A percentile compares a stretch with the other conserved stretches of the same genome.
Conservation (phyloP, 64 coral and sea anemone species). For the Montipora capricornis region DNA sequence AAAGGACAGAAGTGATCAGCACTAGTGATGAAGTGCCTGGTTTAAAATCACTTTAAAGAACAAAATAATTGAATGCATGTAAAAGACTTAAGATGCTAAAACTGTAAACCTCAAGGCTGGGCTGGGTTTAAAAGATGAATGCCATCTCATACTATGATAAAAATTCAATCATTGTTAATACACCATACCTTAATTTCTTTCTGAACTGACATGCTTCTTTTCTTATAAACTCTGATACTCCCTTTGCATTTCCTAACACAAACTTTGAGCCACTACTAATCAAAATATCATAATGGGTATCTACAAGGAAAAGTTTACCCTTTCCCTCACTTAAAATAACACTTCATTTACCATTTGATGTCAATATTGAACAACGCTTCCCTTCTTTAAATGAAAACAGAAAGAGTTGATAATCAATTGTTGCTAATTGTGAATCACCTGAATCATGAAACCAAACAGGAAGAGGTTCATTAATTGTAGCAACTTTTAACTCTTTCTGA, state of each 20-base stretch:
- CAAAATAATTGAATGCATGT: too few relatives aligned
- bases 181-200: neutral
- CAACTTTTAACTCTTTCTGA: neutral
- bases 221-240: neutral
- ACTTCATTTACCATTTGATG: neutral
- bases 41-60: too few relatives aligned
- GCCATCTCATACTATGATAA: neutral
- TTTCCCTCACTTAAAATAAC: neutral
- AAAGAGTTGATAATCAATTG: neutral
- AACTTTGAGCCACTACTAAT: neutral
- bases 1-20: too few relatives aligned
- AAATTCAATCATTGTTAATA: neutral
- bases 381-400: neutral
- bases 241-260: neutral
- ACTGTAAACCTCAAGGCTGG: too few relatives aligned
- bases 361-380: neutral
- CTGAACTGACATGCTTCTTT: neutral
- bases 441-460: too few relatives aligned
- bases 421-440: slow-evolving; percentile 9
- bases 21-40: too few relatives aligned
- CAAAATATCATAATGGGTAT: neutral
- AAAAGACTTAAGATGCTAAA: too few relatives aligned
- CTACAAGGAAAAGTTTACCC: neutral
- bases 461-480: too few relatives aligned
- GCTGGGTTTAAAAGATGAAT: too few relatives aligned